phyloP scores from a whole-genome alignment of 2,113 vertebrate genomes.

The Oryctolagus cuniculus region mOryCun1.1 NC_091445.1:69517001-69517500 shows the following conservation, averaged over 20 bases:
- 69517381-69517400: no score
- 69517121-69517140: slow-evolving; percentile 24
- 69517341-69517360: no score
- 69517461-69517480: no score
- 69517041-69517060: slow-evolving; percentile 26
- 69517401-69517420: no score
- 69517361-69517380: no score
- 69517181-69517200: neutral
- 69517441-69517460: no score
- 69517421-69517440: no score
- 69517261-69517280: slow-evolving; percentile 40
- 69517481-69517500: no score
- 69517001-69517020: slow-evolving; percentile 51
- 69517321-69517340: slow-evolving; percentile 12
- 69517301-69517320: neutral
- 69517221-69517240: slow-evolving; percentile 14
- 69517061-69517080: neutral
- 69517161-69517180: slow-evolving; percentile 46
- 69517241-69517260: neutral
- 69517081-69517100: neutral
- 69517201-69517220: slow-evolving; percentile 34
- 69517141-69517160: neutral
- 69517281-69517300: neutral
- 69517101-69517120: slow-evolving; percentile 39
- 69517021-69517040: slow-evolving; percentile 27